Conservation (phyloP, 2,888 invertebrate species). For the Fabriciana adippe region DNA sequence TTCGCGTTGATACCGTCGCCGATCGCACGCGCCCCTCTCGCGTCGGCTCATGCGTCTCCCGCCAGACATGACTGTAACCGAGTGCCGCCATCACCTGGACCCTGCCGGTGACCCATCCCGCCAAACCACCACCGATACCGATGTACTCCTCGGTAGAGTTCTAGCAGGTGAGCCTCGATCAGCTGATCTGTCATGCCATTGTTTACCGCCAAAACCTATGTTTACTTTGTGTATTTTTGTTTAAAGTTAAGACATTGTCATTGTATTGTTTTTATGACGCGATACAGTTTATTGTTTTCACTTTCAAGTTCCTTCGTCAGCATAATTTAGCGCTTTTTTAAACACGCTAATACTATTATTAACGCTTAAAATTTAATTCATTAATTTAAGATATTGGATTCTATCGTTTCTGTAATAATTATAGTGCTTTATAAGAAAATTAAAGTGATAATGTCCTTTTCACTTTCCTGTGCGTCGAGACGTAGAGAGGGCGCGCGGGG, state of each 20-base stretch:
- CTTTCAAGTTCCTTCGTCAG: slow-evolving; percentile 8
- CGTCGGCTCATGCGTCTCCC: slow-evolving; percentile 74
- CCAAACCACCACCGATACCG: slow-evolving; percentile 58
- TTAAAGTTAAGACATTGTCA: slow-evolving; percentile 7
- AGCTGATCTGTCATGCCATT: slow-evolving; percentile 51
- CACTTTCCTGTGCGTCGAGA: slow-evolving; percentile 67
- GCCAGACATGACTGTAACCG: slow-evolving; percentile 74
- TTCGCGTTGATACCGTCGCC: slow-evolving; percentile 78
- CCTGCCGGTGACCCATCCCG: slow-evolving; percentile 52
- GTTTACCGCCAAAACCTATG: slow-evolving; percentile 27
- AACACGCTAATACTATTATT: not conserved
- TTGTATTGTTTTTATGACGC: slow-evolving; percentile 6
- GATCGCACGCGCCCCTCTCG: slow-evolving; percentile 72
- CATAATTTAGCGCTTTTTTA: not conserved
- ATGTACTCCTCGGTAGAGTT: slow-evolving; percentile 74
- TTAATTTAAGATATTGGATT: too few relatives aligned
- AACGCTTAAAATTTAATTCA: too few relatives aligned
- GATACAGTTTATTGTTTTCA: not conserved
- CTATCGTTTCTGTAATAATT: slow-evolving; percentile 3
- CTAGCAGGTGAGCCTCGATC: slow-evolving; percentile 71
- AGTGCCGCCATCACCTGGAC: slow-evolving; percentile 61
- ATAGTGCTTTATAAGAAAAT: slow-evolving; percentile 28
- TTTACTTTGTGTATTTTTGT: slow-evolving; percentile 20
- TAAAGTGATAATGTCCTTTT: slow-evolving; percentile 65
- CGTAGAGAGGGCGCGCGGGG: slow-evolving; percentile 40